Base-by-base conservation (phyloP, 1,140 invertebrate species). In the Drosophila lowei region DNA sequence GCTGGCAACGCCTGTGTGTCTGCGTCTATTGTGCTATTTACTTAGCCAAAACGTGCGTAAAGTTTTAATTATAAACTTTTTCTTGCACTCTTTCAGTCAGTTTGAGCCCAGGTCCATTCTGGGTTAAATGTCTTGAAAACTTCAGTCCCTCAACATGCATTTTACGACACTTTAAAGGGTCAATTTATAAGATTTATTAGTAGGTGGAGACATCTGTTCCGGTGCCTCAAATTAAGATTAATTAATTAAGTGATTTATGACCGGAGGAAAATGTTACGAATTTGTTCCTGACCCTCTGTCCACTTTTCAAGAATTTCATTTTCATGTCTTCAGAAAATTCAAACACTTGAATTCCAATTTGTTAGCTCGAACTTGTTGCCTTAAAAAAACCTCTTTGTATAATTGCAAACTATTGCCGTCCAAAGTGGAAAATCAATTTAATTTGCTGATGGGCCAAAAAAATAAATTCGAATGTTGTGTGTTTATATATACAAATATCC, bases 61-160 rank as follows among this genome's bases (percentile, higher is more conserved):
- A 85, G 81, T 86, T 85, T 85, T 85, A 85, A 85, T 86, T 85
- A 80, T 74, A 85, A 80, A 80, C 68, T 85, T 85, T 77, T 85
- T 56, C 60, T 73, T 50, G 70, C 59, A 76, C 72, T 77, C 63
- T 53, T 70, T 66, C 74, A 23, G 21, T 30, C 23, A 5, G 34
- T 5, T 38, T 38, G 34, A 1, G 34, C 23, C 38, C 15, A 42
- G n/a, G 53, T 61, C 50, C 46, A 50, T 6, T 21, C 38, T 30
- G 47, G 15, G 42, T 43, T 41, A 42, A 46, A 46, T 28, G 56
- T 42, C 58, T 50, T 56, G 1, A 16, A 52, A 56, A 23, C 42
- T 58, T 65, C 8, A 30, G 8, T n/a, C 23, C 48, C 38, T 15
- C n/a, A 34, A 21, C 50, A 34, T 50, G 49, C 57, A 76, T 66